These are phyloP conservation scores for Pristionchus arcanus DNA, from an alignment of 2,888 invertebrate genomes.

Conservation along the genomic window DNA sequence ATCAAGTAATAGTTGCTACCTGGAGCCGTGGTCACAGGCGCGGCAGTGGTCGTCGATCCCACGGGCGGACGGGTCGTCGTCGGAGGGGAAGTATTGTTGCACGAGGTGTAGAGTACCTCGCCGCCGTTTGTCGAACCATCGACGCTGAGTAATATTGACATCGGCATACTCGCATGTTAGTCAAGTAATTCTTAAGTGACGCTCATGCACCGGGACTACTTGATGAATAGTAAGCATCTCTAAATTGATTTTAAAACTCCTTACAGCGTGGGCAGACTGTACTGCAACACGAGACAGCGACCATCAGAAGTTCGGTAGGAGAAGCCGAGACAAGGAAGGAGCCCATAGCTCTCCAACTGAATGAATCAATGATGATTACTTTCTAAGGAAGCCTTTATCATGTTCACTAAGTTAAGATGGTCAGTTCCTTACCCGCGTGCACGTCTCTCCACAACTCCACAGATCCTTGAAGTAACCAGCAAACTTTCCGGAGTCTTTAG, in stretches of 20 bases:
- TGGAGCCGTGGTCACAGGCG: conserved; percentile 6
- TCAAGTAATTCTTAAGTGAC: too few species aligned
- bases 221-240: too few species aligned
- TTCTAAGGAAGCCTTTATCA: too few species aligned
- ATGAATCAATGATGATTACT: background rate
- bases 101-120: conserved; percentile 7
- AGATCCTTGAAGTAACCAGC: conserved; percentile 25
- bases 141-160: background rate
- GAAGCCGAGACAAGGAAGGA: conserved; percentile 51
- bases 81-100: background rate
- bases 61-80: background rate
- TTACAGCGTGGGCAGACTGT: conserved; percentile 3
- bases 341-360: conserved; percentile 41
- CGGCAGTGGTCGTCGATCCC: background rate
- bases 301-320: conserved; percentile 7
- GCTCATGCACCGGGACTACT: too few species aligned
- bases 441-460: conserved; percentile 46
- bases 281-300: conserved; percentile 29
- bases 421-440: background rate
- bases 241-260: too few species aligned
- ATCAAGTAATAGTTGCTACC: background rate
- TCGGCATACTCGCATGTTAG: background rate
- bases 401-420: background rate
- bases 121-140: background rate
- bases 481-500: conserved; percentile 14